Conservation (phyloP, 2,888 invertebrate species). For the Aromia moschata region DNA sequence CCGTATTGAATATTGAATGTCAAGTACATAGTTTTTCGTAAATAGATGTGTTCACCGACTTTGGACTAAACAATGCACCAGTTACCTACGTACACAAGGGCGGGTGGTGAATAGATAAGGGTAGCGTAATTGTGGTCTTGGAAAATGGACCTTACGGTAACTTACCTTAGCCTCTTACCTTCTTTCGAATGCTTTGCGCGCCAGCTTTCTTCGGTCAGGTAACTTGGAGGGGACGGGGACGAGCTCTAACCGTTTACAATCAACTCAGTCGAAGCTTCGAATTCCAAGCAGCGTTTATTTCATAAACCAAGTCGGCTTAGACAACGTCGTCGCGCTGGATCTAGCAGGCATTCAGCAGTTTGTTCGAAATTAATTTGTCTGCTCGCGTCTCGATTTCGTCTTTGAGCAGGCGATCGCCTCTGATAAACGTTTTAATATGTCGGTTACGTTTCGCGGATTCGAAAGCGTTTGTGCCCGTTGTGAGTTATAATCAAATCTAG, state of each 20-base stretch:
- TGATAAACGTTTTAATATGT: slow-evolving; percentile 6
- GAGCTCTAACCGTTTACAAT: slow-evolving; percentile 52
- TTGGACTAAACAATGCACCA: neutral
- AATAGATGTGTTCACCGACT: neutral
- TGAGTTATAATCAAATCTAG: neutral
- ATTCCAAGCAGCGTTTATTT: slow-evolving; percentile 54
- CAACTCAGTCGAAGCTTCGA: slow-evolving; percentile 49
- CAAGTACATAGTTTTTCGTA: neutral
- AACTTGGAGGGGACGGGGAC: slow-evolving; percentile 50
- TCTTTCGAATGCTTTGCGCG: slow-evolving; percentile 40
- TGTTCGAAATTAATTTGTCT: slow-evolving; percentile 6
- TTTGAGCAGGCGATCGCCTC: slow-evolving; percentile 1
- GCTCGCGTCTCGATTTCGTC: slow-evolving; percentile 3
- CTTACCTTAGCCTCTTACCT: slow-evolving; percentile 9
- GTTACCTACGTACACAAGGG: neutral
- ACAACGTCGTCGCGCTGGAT: slow-evolving; percentile 31
- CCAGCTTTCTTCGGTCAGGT: slow-evolving; percentile 52
- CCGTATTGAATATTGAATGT: neutral
- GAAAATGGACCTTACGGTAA: slow-evolving; percentile 9
- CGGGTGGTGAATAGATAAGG: neutral
- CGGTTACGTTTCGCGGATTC: slow-evolving; percentile 6
- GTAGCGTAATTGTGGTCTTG: slow-evolving; percentile 8
- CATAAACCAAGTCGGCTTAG: slow-evolving; percentile 48
- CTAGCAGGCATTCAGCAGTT: slow-evolving; percentile 16
- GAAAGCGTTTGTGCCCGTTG: slow-evolving; percentile 5